Percentiles rank a stretch among this genome's conserved stretches.
Conservation (phyloP, 2,113 vertebrate species). For the Petromus typicus region DNA sequence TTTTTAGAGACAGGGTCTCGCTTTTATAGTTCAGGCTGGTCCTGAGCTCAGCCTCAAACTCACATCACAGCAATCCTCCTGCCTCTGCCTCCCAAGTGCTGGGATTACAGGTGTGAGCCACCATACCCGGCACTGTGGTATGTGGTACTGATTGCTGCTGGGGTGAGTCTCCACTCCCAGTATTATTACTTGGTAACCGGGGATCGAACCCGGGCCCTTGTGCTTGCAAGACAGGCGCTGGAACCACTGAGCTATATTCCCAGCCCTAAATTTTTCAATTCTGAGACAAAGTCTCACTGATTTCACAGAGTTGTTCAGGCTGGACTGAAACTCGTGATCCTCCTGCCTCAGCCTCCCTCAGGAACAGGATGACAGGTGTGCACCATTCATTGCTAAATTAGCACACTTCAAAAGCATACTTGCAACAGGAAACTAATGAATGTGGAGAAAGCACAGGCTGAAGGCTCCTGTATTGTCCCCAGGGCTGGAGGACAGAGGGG, state of each 20-base stretch:
- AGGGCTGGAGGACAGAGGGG: not conserved
- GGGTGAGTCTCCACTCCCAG: too few species aligned
- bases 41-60: too few species aligned
- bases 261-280: not conserved
- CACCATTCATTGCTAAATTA: not conserved
- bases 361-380: not conserved
- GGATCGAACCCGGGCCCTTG: too few species aligned
- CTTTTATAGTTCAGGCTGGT: too few species aligned
- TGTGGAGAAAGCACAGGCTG: not conserved
- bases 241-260: not conserved
- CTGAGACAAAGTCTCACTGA: not conserved
- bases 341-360: not conserved
- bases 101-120: too few species aligned
- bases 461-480: not conserved
- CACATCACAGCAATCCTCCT: too few species aligned
- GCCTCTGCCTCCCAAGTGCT: too few species aligned
- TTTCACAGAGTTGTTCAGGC: not conserved
- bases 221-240: too few species aligned
- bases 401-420: not conserved
- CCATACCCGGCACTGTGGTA: too few species aligned
- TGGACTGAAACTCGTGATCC: not conserved
- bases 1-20: too few species aligned
- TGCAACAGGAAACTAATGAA: conserved; percentile 6
- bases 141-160: too few species aligned
- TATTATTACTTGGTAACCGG: too few species aligned